Base-by-base conservation (phyloP, 1,140 invertebrate species). In the Zaprionus ornatus region DNA sequence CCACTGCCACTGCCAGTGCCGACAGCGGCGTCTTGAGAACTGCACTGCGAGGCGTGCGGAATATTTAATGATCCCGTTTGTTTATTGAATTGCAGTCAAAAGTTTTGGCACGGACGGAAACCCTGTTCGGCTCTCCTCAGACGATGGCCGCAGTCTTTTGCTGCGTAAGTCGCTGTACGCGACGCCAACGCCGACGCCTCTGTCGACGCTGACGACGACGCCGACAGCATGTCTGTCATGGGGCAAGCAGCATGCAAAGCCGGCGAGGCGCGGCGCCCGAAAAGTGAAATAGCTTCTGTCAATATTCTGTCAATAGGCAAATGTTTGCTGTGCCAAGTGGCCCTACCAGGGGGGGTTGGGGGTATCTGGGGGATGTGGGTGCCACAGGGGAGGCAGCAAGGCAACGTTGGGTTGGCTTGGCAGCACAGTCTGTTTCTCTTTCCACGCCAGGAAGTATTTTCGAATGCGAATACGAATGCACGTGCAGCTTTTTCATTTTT, bases 231-330 rank as follows among this genome's bases (percentile, higher is more conserved):
- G 80, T 83, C 82, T 80, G 77, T 85, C 79, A 85, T 77, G 66
- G 52, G 12, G 60, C n/a, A 35, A 21, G 45, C 37, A 56, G 35
- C 6, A 40, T 40, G 40, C 57, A 5, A 62, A 29, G 56, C 37
- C 57, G 61, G 35, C 37, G 37, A n/a, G 40, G n/a, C 40, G 40
- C 40, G n/a, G 40, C 56, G 71, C 75, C 85, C 78, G 63, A 87
- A 88, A 88, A 80, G 85, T 90, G 85, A 88, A 88, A 88, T 90
- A 88, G 85, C 84, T 91, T 91, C 87, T 88, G 87, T 91, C 88
- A 88, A 91, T 91, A 91, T 91, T 91, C 82, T 91, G 87, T 91
- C 87, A 91, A 91, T 88, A 82, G 69, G 84, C 85, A 84, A 77
- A 84, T 80, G 74, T 90, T 84, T 90, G 67, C 74, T 63, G 63